Evolutionary conservation across 2,797 vertebrate species (phyloP), one percentile per base, ranked within the genome.

Genomic region (Gymnoscopelus microlampas): DNA sequence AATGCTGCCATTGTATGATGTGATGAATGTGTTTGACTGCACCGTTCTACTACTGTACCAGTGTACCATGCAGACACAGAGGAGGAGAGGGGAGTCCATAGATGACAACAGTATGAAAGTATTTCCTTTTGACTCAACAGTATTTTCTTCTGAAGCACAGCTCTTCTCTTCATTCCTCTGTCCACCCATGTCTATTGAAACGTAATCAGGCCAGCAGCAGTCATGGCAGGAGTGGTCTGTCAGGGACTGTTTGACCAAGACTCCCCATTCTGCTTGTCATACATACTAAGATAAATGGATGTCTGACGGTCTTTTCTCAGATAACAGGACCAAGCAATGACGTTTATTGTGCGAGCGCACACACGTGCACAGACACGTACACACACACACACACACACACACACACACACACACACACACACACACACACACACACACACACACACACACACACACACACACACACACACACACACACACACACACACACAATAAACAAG

Each of bases 191-290:
- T 15, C 44, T 48, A 53, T 9, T 69, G 73, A 73, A 72, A 44
- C 53, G 4, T 76, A 62, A 49, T 66, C 64, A 48, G 56, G 26
- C 44, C 82, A 77, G 51, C 75, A 73, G 75, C 74, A 73, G 72
- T 71, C 66, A 65, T 67, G 63, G 58, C 73, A 77, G 65, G 26
- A 65, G 75, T 73, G 66, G 60, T 81, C 80, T 84, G 49, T 11
- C 75, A 67, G 71, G 78, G 73, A 51, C 39, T 78, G 79, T 84
- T 86, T 74, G 73, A 79, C 60, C 70, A 71, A 78, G 59, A 79
- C 87, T 87, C 77, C 79, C 80, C 63, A 48, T 68, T 74, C 73
- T 71, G 63, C 69, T 79, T 85, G 85, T 88, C 79, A 83, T 67
- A 81, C 69, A 73, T 15, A 85, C 63, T 56, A 81, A 81, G 84